A percentile compares a stretch with the other conserved stretches of the same genome.
phyloP scores from a whole-genome alignment of 2,797 vertebrate genomes.

The Sebastes vulpes region DNA sequence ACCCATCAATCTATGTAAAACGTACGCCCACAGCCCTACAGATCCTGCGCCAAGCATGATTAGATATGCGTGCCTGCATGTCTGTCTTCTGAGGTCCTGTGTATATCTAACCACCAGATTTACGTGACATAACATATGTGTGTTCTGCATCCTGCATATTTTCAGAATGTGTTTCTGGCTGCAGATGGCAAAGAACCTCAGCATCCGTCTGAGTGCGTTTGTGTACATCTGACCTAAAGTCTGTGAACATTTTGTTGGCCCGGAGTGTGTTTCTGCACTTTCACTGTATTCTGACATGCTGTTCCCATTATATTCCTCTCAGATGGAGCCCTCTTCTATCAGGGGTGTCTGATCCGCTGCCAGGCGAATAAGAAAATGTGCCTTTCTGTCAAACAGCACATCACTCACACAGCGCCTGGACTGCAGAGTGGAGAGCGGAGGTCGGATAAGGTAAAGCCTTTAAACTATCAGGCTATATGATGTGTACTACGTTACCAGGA shows the following conservation, averaged over 20 bases:
- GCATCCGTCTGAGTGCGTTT: background rate
- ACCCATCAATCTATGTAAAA: background rate
- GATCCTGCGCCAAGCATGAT: background rate
- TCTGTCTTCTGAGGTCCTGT: background rate
- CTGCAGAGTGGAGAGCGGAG: background rate
- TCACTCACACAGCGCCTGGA: background rate
- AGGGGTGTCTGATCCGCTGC: constrained; percentile 22
- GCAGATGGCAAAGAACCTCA: background rate
- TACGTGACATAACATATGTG: background rate
- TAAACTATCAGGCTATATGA: background rate
- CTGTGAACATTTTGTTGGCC: background rate
- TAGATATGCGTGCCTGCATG: background rate
- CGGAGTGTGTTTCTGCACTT: background rate
- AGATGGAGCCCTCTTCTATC: background rate
- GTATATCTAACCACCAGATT: background rate
- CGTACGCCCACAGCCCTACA: background rate
- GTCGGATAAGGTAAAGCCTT: background rate
- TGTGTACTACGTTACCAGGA: background rate
- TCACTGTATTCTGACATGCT: constrained; percentile 12
- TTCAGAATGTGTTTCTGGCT: background rate
- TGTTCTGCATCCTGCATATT: background rate
- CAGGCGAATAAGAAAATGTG: background rate
- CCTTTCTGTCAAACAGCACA: background rate
- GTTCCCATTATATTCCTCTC: constrained; percentile 17
- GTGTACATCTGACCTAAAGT: background rate